Conservation (phyloP, 2,888 invertebrate species). For the Xanthostigma xanthostigma region DNA sequence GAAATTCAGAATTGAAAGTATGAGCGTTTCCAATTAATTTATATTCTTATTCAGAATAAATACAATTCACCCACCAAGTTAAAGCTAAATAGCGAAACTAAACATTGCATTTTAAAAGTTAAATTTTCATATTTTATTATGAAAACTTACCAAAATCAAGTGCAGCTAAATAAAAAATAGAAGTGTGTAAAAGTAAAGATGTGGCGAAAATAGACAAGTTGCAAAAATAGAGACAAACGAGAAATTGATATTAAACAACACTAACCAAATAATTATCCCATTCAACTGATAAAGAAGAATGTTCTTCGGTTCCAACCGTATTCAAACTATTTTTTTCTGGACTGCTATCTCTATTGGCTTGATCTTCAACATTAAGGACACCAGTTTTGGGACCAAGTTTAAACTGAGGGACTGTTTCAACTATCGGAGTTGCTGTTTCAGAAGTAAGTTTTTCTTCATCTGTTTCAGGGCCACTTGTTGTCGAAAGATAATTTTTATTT, state of each 20-base stretch:
- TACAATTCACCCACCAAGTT: too few species aligned
- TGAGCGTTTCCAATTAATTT: too few species aligned
- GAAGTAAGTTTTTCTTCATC: constrained; percentile 37
- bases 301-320: constrained; percentile 52
- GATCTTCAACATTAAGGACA: constrained; percentile 23
- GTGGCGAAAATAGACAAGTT: neutral
- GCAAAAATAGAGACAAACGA: constrained; percentile 1
- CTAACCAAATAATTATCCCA: constrained; percentile 89
- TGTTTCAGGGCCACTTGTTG: constrained; percentile 50
- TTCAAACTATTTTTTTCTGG: constrained; percentile 38
- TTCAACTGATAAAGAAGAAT: constrained; percentile 74
- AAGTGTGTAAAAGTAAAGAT: neutral
- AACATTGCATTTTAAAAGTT: too few species aligned
- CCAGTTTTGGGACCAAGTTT: constrained; percentile 38
- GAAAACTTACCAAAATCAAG: neutral
- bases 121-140: too few species aligned
- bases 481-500: constrained; percentile 36
- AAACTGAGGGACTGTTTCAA: constrained; percentile 40
- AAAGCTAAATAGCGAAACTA: too few species aligned
- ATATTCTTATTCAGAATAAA: too few species aligned
- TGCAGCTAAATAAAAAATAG: neutral
- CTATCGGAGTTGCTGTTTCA: constrained; percentile 20
- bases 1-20: too few species aligned
- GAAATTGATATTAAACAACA: neutral
- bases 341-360: constrained; percentile 21